Conservation (phyloP, 37 sponge, comb jelly and placozoan genomes). For the Spongilla lacustris region DNA sequence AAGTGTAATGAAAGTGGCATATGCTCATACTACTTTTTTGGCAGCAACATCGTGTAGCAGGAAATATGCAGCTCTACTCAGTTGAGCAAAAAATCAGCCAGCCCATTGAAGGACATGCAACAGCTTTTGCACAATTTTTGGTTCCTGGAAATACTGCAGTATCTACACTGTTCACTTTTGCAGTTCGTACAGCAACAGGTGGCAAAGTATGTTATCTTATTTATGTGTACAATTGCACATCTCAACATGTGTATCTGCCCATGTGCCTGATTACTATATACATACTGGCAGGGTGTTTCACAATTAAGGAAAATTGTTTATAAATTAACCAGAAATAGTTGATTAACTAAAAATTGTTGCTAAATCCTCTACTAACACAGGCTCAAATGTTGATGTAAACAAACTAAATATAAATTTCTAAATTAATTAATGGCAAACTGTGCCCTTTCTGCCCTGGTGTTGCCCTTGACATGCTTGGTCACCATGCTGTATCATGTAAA, state of each 20-base stretch:
- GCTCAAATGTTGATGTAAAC: no score
- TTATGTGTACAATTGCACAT: not conserved
- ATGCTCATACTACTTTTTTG: not conserved
- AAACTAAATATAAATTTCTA: no score
- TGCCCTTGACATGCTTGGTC: no score
- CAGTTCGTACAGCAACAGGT: constrained; percentile 80
- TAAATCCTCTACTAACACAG: no score
- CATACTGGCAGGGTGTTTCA: no score
- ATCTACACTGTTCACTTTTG: constrained; percentile 95
- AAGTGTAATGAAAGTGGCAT: not conserved
- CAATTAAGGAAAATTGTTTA: no score
- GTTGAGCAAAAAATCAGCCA: constrained; percentile 96
- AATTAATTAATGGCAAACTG: no score
- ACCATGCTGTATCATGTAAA: no score
- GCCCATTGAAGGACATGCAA: constrained; percentile 98
- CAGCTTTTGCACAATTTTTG: constrained; percentile 92
- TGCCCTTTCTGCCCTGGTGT: no score
- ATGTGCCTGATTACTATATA: no score
- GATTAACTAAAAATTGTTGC: no score
- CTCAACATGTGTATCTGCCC: not conserved
- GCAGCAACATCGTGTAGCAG: constrained; percentile 88
- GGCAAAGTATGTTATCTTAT: constrained; percentile 78
- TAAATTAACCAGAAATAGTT: no score
- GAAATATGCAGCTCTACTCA: constrained; percentile 99
- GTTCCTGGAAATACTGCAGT: constrained; percentile 82